Evolutionary conservation across 2,888 invertebrate species (phyloP).

Genomic region (Lasioglossum malachurum): DNA sequence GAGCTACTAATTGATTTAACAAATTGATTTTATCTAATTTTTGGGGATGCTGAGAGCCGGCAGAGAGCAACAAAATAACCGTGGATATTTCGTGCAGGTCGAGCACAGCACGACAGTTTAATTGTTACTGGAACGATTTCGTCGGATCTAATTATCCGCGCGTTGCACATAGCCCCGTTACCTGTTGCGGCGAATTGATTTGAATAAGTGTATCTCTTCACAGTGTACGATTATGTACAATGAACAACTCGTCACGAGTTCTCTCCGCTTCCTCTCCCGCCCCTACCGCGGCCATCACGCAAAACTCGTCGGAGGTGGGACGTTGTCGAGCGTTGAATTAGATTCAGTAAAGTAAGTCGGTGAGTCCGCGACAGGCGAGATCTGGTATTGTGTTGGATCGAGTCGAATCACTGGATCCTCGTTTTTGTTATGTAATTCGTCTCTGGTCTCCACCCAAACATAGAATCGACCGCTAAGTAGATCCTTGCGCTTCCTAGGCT

Average conservation of each 20-base stretch:
- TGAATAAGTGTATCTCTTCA: slow-evolving; percentile 61
- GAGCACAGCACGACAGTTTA: background rate
- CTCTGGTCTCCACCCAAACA: background rate
- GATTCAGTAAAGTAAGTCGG: slow-evolving; percentile 66
- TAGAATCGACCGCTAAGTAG: background rate
- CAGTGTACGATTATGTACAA: slow-evolving; percentile 57
- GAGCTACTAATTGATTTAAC: background rate
- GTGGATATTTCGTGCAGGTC: background rate
- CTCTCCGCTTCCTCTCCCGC: slow-evolving; percentile 64
- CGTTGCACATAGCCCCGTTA: slow-evolving; percentile 19
- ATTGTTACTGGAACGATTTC: background rate
- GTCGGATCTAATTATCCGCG: slow-evolving; percentile 25
- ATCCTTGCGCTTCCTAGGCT: background rate
- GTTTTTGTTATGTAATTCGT: slow-evolving; percentile 58
- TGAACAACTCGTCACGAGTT: slow-evolving; percentile 71
- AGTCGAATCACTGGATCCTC: slow-evolving; percentile 57
- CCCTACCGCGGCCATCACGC: slow-evolving; percentile 34
- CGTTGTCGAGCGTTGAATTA: slow-evolving; percentile 66
- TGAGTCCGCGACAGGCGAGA: slow-evolving; percentile 57
- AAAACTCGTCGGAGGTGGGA: slow-evolving; percentile 64
- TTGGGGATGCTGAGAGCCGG: background rate
- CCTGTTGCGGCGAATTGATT: slow-evolving; percentile 60
- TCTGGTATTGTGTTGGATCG: slow-evolving; percentile 61
- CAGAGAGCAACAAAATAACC: background rate
- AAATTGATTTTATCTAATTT: too few species aligned